Conservation (phyloP, 1,140 invertebrate genomes). For the Macrocentrus cingulum region DNA sequence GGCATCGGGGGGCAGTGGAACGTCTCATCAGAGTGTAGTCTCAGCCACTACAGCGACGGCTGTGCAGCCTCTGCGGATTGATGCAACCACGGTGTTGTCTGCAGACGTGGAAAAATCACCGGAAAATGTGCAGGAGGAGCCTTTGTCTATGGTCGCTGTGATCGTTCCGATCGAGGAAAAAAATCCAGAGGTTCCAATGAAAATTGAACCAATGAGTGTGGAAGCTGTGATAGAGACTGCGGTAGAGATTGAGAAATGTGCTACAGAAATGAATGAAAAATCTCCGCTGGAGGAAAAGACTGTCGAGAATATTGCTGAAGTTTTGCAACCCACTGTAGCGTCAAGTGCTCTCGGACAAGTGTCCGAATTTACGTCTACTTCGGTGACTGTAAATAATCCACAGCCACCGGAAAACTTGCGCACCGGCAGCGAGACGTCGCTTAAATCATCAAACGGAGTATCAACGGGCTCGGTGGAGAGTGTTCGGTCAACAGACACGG, state of each 20-base stretch:
- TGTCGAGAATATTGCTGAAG: too few relatives aligned
- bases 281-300: not conserved
- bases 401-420: slow-evolving; percentile 6
- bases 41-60: slow-evolving; percentile 53
- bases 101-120: slow-evolving; percentile 13
- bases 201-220: slow-evolving; percentile 6
- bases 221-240: slow-evolving; percentile 2
- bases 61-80: slow-evolving; percentile 50
- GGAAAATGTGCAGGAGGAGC: too few relatives aligned
- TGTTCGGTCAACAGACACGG: slow-evolving; percentile 51
- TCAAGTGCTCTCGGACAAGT: slow-evolving; percentile 16
- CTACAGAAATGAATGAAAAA: slow-evolving; percentile 16
- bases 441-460: slow-evolving; percentile 43
- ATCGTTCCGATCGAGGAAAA: not conserved
- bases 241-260: slow-evolving; percentile 21
- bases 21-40: slow-evolving; percentile 52
- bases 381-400: too few relatives aligned
- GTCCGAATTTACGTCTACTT: slow-evolving; percentile 18
- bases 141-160: too few relatives aligned
- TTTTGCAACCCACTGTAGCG: too few relatives aligned
- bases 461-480: slow-evolving; percentile 47
- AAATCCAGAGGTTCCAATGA: not conserved
- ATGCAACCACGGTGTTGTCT: slow-evolving; percentile 31
- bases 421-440: slow-evolving; percentile 43
- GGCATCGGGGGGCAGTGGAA: slow-evolving; percentile 42